These are phyloP conservation scores for Alligator mississippiensis DNA, from an alignment of 2,113 vertebrate genomes.

Conservation along the genomic window DNA sequence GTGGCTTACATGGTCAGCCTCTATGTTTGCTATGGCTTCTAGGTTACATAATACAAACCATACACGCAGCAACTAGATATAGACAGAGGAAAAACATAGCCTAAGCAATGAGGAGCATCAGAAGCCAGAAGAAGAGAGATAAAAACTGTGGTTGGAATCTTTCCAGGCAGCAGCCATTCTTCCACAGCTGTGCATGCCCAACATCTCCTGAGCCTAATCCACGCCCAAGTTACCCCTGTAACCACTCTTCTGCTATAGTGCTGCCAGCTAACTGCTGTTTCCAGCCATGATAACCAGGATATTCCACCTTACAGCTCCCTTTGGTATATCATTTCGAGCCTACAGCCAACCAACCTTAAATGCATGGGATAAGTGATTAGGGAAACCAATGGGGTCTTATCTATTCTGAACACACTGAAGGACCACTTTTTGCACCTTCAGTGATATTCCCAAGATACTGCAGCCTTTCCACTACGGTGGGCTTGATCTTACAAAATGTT, in stretches of 20 bases:
- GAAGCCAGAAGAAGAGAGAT: not conserved
- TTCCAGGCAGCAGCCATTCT: not conserved
- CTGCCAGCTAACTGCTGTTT: too few relatives aligned
- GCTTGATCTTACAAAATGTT: not conserved
- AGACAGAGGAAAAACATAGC: not conserved
- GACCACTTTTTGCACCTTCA: too few relatives aligned
- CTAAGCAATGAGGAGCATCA: too few relatives aligned
- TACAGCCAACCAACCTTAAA: too few relatives aligned
- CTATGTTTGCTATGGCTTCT: fast-evolving
- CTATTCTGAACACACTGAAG: too few relatives aligned
- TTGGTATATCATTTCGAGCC: too few relatives aligned
- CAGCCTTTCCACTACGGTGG: not conserved
- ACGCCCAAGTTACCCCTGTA: not conserved
- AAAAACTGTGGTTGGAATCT: not conserved
- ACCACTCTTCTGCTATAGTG: fast-evolving
- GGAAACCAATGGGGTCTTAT: too few relatives aligned
- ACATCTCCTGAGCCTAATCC: not conserved
- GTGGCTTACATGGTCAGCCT: not conserved
- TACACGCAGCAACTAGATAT: fast-evolving
- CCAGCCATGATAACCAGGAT: too few relatives aligned
- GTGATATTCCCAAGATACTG: too few relatives aligned
- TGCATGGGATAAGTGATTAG: too few relatives aligned
- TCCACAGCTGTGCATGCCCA: not conserved
- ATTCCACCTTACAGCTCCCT: too few relatives aligned
- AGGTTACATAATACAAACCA: not conserved